A percentile compares a stretch with the other conserved stretches of the same genome.
These are phyloP conservation scores for Xestobium rufovillosum DNA, from an alignment of 2,888 invertebrate species.

Conservation along the genomic window DNA sequence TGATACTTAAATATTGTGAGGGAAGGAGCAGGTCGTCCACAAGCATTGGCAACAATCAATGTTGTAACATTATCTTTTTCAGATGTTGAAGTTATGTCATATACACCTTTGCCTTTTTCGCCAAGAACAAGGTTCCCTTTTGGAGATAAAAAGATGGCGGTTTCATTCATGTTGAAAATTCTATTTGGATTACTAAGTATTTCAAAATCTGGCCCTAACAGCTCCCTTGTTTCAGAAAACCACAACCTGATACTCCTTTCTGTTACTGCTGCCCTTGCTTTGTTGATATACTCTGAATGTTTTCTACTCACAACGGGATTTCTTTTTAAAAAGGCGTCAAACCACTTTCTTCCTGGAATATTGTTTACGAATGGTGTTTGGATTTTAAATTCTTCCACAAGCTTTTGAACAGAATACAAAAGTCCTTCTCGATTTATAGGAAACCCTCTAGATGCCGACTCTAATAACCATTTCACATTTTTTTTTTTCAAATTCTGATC, in stretches of 20 bases:
- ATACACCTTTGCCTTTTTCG: no score
- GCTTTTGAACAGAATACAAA: slow-evolving; percentile 6
- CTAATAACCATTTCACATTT: slow-evolving; percentile 6
- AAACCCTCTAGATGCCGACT: slow-evolving; percentile 10
- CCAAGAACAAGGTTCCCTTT: slow-evolving; percentile 14
- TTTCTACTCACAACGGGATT: slow-evolving; percentile 13
- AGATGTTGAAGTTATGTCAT: no score
- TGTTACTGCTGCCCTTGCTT: slow-evolving; percentile 12
- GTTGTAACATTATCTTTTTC: no score
- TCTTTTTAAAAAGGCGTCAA: slow-evolving; percentile 14
- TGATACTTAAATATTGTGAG: no score
- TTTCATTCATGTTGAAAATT: slow-evolving; percentile 18
- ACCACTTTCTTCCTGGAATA: slow-evolving; percentile 16
- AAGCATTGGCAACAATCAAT: no score
- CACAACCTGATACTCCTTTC: slow-evolving; percentile 12
- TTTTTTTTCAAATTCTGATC: slow-evolving; percentile 5
- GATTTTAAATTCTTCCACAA: slow-evolving; percentile 8
- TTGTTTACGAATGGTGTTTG: slow-evolving; percentile 10
- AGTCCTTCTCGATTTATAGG: slow-evolving; percentile 10
- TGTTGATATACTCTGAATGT: slow-evolving; percentile 13
- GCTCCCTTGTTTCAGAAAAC: slow-evolving; percentile 14
- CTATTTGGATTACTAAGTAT: slow-evolving; percentile 8
- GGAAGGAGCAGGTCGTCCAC: no score
- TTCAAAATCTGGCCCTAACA: slow-evolving; percentile 10
- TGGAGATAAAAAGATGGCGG: slow-evolving; percentile 15